phyloP scores from a whole-genome alignment of 64 coral and sea anemone genomes.

The Stichodactyla mertensii region DNA sequence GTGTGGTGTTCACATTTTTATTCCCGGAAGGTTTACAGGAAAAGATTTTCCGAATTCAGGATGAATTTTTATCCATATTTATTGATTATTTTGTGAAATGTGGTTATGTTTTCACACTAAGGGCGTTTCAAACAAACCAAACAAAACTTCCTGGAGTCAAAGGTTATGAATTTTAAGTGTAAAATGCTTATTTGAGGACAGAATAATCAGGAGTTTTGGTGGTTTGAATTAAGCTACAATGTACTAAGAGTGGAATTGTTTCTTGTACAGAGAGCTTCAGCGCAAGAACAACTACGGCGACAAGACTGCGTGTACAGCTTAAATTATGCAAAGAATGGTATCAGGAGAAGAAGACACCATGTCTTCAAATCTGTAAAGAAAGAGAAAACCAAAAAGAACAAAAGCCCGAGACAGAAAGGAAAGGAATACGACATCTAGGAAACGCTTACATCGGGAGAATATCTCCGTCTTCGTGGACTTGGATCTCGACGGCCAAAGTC shows the following conservation, averaged over 20 bases:
- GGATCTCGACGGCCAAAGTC: constrained; percentile 20
- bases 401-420: background rate
- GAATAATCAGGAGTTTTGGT: too few species aligned
- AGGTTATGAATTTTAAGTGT: too few species aligned
- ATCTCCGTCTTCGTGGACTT: constrained; percentile 20
- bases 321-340: too few species aligned
- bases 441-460: constrained; percentile 24
- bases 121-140: background rate
- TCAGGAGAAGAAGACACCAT: background rate
- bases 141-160: background rate
- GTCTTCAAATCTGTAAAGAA: background rate
- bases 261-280: too few species aligned
- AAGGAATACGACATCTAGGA: background rate
- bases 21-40: background rate
- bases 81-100: background rate
- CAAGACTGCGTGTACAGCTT: too few species aligned
- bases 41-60: background rate
- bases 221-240: too few species aligned
- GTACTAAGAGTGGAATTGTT: too few species aligned
- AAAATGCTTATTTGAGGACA: too few species aligned
- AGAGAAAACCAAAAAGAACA: background rate
- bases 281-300: too few species aligned
- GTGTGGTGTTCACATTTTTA: background rate
- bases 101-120: background rate
- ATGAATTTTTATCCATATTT: background rate